A percentile compares a stretch with the other conserved stretches of the same genome.
Conservation (phyloP, 2,888 invertebrate genomes). For the Arrhopalites spinosus region DNA sequence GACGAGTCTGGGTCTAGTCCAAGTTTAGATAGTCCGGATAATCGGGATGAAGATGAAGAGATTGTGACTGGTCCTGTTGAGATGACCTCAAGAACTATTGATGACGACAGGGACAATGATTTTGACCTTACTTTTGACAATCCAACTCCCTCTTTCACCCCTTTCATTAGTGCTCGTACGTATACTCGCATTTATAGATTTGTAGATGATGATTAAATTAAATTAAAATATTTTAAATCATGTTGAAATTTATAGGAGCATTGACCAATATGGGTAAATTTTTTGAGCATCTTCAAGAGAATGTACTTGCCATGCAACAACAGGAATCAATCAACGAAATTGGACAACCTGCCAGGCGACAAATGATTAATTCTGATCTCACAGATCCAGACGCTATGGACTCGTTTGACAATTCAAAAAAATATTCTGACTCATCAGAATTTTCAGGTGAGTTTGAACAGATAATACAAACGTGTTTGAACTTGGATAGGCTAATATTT, state of each 20-base stretch:
- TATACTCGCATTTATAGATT: background rate
- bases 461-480: too few relatives aligned
- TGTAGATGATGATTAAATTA: background rate
- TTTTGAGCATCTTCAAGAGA: slow-evolving; percentile 47
- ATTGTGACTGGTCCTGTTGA: background rate
- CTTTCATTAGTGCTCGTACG: slow-evolving; percentile 31
- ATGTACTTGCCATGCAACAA: slow-evolving; percentile 47
- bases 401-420: background rate
- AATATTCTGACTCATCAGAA: too few relatives aligned
- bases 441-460: too few relatives aligned
- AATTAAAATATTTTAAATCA: background rate
- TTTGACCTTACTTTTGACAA: background rate
- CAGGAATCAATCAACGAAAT: too few relatives aligned
- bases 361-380: background rate
- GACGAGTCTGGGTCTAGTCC: too few relatives aligned
- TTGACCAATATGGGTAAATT: slow-evolving; percentile 47
- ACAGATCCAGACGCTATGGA: too few relatives aligned
- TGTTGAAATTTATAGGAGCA: slow-evolving; percentile 38
- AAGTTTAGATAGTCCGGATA: background rate
- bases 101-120: background rate
- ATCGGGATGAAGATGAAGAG: background rate
- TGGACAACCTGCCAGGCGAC: slow-evolving; percentile 19
- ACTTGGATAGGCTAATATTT: too few relatives aligned
- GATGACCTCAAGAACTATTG: background rate
- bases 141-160: slow-evolving; percentile 30